These are phyloP conservation scores for Morone chrysops DNA, from an alignment of 2,113 vertebrate species.

Conservation along the genomic window DNA sequence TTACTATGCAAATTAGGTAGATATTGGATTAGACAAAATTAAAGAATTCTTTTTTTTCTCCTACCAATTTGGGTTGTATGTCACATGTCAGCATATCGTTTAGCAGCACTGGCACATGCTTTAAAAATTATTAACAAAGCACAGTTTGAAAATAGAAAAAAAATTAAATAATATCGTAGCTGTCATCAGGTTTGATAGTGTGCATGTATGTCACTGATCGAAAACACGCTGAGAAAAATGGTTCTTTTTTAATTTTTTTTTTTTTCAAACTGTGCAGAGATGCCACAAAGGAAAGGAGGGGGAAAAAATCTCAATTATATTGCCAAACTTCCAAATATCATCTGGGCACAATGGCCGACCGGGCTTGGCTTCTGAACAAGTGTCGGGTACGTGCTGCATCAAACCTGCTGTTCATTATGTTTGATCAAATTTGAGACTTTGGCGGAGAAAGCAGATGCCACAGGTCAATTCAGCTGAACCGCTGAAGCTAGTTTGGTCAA, in stretches of 20 bases:
- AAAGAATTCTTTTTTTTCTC: background rate
- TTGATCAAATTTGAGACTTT: conserved; percentile 68
- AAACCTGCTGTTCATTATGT: conserved; percentile 72
- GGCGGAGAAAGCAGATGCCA: conserved; percentile 58
- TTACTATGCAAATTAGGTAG: conserved; percentile 50
- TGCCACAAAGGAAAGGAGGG: conserved; percentile 7
- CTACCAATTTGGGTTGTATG: conserved; percentile 12
- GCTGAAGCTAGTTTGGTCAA: conserved; percentile 63
- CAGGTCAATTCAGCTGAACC: conserved; percentile 60
- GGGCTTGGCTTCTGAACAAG: conserved; percentile 53
- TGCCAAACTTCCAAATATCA: conserved; percentile 63
- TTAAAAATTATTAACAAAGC: conserved; percentile 10
- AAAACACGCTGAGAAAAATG: conserved; percentile 8
- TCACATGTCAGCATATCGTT: conserved; percentile 8
- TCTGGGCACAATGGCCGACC: conserved; percentile 46
- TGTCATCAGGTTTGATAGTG: background rate
- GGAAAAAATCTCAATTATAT: conserved; percentile 21
- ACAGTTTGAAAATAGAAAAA: background rate
- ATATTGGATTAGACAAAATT: conserved; percentile 26
- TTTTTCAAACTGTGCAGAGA: conserved; percentile 15
- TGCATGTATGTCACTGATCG: conserved; percentile 12
- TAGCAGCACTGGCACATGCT: conserved; percentile 9
- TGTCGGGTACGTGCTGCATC: conserved; percentile 42
- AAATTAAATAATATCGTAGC: background rate
- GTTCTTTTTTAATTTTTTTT: background rate